Base-by-base conservation (phyloP, 2,797 vertebrate genomes). In the Pteronotus mesoamericanus region DNA sequence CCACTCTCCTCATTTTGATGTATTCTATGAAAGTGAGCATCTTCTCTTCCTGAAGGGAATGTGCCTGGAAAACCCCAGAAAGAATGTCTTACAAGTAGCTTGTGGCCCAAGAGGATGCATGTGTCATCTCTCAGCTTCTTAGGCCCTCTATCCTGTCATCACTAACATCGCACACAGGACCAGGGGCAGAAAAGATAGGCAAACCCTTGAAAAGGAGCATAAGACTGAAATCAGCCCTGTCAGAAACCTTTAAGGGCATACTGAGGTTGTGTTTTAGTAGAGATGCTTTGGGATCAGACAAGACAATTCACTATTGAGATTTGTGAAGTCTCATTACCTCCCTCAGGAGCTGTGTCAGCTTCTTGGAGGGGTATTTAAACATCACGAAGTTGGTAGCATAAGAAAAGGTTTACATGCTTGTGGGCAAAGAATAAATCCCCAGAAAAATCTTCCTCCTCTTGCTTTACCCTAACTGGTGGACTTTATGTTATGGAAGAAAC, bases 401-500 rank as follows among this genome's bases (percentile, higher is more conserved):
- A 95, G n/a, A 89, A 84, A 89, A 95, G n/a, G 9, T 61, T 82
- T 75, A 44, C 55, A 84, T 90, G 74, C 86, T 78, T 92, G 32
- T 77, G 53, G 51, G 39, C 64, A 39, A 92, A 77, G 53, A 94
- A 75, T 68, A 94, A 95, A 78, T 55, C 57, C 75, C 39, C 64
- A 59, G 37, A 93, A 94, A 94, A 93, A 77, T 32, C 79, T 88
- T 24, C 26, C 37, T 92, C 34, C 74, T 83, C 48, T 75, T 21
- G 24, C 51, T 84, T 95, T 93, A 26, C 74, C 19, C 64, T 85
- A 72, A 89, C 71, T 59, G 32, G 46, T 89, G 6, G 18, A 61
- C 86, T 91, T 91, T 51, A 26, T 57, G 37, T 97, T 96, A 95
- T 93, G 77, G 94, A 94, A 97, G 92, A 92, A 95, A 51, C 75